Base-by-base conservation (phyloP, 2,113 vertebrate genomes). In the Prinia subflava region DNA sequence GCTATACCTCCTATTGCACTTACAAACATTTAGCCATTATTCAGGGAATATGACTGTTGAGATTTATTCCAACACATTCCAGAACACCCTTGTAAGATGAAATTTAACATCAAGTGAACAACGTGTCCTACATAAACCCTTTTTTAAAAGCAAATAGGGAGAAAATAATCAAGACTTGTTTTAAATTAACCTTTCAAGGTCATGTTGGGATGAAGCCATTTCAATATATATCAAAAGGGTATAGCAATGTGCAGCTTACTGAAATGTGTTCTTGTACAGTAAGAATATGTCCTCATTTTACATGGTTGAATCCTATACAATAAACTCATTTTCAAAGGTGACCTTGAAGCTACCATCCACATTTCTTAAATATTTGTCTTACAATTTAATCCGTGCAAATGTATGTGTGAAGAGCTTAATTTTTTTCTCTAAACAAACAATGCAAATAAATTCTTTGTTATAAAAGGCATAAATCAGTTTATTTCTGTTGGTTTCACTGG, bases 11-110 rank as follows among this genome's bases (percentile, higher is more conserved):
- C 76, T 68, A 87, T 94, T 91, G 71, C 83, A 92, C 74, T 96
- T 41, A 78, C 83, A 94, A 94, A 85, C 67, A 90, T 89, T 89
- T 83, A 92, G 78, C 79, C 86, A 77, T 97, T 95, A 84, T 92
- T 95, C 96, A 94, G 77, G 68, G 90, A 97, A 94, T 88, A 91
- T 83, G 92, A 93, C 95, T 95, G 71, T 63, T 91, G 81, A 93
- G 95, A 79, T 94, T 95, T 96, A 93, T 97, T 97, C 95, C 95
- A 96, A 91, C 92, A 93, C 92, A 97, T 97, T 96, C 95, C 96
- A 96, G 94, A 95, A 92, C 92, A 95, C 93, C 81, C 94, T 95
- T 97, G 95, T 95, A 96, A 97, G 93, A 96, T 63, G 94, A 94
- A 87, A 94, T 96, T 96, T 97, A 88, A 88, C 91, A 94, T 95